Conservation (phyloP, 2,888 invertebrate genomes). For the Electrophaes corylata region DNA sequence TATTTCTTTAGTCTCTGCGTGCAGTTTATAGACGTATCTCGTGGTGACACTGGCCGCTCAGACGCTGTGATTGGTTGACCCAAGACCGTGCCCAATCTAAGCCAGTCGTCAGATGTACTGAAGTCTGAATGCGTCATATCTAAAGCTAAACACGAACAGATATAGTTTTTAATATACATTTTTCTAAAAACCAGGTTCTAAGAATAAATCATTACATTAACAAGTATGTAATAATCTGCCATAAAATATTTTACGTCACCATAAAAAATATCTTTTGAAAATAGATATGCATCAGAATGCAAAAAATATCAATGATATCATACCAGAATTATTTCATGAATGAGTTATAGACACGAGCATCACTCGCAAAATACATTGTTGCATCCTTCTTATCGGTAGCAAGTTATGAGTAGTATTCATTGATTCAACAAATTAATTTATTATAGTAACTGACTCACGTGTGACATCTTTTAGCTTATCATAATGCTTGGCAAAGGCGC, state of each 20-base stretch:
- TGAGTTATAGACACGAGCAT: conserved; percentile 5
- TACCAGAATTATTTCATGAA: conserved; percentile 11
- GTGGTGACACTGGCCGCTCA: conserved; percentile 55
- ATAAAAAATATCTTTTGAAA: too few species aligned
- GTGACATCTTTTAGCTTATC: conserved; percentile 79
- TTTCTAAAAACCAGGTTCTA: neutral
- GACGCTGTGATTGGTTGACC: conserved; percentile 61
- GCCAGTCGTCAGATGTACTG: conserved; percentile 77
- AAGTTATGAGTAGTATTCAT: conserved; percentile 10
- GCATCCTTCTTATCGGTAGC: conserved; percentile 1
- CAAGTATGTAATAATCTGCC: neutral
- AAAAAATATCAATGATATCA: conserved; percentile 17
- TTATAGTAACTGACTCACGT: conserved; percentile 62
- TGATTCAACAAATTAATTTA: neutral
- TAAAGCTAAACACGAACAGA: conserved; percentile 52
- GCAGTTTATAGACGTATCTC: conserved; percentile 59
- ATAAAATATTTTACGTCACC: neutral
- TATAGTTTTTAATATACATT: neutral
- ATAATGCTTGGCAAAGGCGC: conserved; percentile 78
- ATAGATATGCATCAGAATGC: neutral
- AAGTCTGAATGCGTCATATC: conserved; percentile 73
- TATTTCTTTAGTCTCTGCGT: conserved; percentile 73
- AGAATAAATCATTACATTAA: too few species aligned
- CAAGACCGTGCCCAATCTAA: conserved; percentile 67
- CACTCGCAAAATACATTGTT: conserved; percentile 7